A percentile compares a stretch with the other conserved stretches of the same genome.
These are phyloP conservation scores for Papilio polytes DNA, from an alignment of 1,140 invertebrate species.

Conservation along the genomic window DNA sequence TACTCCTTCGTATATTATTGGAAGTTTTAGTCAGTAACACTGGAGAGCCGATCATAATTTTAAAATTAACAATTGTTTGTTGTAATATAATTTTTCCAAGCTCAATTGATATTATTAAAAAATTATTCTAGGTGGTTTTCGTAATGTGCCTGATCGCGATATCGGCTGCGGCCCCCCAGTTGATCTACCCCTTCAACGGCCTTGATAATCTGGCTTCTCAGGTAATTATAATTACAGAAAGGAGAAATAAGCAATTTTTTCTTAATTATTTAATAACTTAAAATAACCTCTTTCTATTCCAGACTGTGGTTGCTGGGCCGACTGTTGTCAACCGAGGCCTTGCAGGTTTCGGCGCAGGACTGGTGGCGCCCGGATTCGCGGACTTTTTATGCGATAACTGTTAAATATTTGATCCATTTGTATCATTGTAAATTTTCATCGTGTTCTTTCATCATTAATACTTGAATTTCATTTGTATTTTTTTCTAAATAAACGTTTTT, in stretches of 20 bases:
- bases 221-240: neutral
- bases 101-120: neutral
- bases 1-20: no score
- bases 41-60: no score
- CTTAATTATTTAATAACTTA: neutral
- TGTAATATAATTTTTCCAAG: neutral
- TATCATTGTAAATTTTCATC: neutral
- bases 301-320: slow-evolving; percentile 32
- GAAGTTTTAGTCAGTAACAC: no score
- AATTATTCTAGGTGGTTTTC: neutral
- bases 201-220: slow-evolving; percentile 1
- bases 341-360: neutral
- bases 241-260: no score
- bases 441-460: neutral
- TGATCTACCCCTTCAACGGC: slow-evolving; percentile 12
- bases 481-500: no score
- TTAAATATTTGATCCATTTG: neutral
- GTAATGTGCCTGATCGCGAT: slow-evolving; percentile 25
- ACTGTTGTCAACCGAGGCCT: slow-evolving; percentile 28
- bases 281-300: neutral
- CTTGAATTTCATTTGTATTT: no score
- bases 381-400: neutral
- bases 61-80: no score
- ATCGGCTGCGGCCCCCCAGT: slow-evolving; percentile 7
- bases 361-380: neutral